These are phyloP conservation scores for Lophotis ruficrista DNA, from an alignment of 2,113 vertebrate species.

Conservation along the genomic window DNA sequence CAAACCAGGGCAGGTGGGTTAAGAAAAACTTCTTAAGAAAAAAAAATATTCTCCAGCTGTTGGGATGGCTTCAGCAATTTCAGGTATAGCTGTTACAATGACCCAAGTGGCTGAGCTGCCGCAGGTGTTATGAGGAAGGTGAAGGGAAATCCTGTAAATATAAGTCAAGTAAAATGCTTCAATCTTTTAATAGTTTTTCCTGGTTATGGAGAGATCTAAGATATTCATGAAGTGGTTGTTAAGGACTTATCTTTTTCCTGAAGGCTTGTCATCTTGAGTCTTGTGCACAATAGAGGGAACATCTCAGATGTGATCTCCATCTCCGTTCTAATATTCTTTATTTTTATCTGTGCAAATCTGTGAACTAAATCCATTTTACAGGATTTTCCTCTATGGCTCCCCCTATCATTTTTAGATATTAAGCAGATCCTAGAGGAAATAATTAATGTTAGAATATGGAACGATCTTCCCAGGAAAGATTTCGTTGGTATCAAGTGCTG, in stretches of 20 bases:
- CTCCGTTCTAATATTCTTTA: background rate
- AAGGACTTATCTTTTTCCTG: background rate
- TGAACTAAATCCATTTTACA: background rate
- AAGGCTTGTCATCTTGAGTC: constrained; percentile 37
- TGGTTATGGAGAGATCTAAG: background rate
- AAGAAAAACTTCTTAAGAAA: background rate
- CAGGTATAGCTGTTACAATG: background rate
- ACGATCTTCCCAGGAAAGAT: background rate
- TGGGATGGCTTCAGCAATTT: background rate
- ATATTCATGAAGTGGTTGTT: constrained; percentile 26
- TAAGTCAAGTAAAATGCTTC: background rate
- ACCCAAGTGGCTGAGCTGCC: background rate
- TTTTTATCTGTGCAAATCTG: constrained; percentile 9
- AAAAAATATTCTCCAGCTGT: background rate
- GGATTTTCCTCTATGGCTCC: background rate
- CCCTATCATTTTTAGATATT: background rate
- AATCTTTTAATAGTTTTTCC: background rate
- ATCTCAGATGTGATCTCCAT: background rate
- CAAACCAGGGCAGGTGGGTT: background rate
- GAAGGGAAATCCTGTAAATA: background rate
- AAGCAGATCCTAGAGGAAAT: background rate
- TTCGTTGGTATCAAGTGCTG: background rate
- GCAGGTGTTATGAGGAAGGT: background rate
- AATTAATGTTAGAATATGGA: background rate
- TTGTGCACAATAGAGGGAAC: background rate